Base-by-base conservation (phyloP, 2,113 vertebrate species). In the Calyptomena viridis region DNA sequence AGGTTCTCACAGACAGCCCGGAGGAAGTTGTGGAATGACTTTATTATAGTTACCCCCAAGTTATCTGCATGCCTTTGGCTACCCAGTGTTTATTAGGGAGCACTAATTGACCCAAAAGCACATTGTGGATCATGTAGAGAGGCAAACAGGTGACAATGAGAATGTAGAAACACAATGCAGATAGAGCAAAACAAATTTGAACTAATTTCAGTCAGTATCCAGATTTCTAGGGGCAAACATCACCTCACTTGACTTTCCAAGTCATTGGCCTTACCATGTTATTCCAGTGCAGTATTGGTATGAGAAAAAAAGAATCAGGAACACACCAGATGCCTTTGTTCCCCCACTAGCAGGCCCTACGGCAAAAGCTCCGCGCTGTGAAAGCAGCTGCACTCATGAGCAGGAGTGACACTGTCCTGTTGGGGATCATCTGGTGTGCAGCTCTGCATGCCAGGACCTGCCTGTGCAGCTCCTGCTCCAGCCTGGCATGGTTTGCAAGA, bases 351-450 rank as follows among this genome's bases (percentile, higher is more conserved):
- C 58, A 53, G n/a, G 27, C 33, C 19, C 69, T 62, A 11, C 4
- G 49, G 44, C 23, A 50, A 47, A 39, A 31, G 12, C 27, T 8
- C 30, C 4, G 27, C 49, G 67, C 67, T 86, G 93, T 55, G 52
- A 89, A 44, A 9, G 4, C 63, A 27, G 23, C 44, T 0, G 1
- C 11, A 11, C 21, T 8, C 1, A 2, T 1, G 21, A 39, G 74
- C 33, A 11, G 47, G 28, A 4, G 15, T 2, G 37, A 75, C 0
- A 5, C 35, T 59, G 9, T 37, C 39, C 50, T 14, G 28, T 24
- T 17, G 68, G 73, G 22, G 46, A 58, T 35, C 56, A 40, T 24
- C 27, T 6, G 21, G 31, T 1, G 7, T 3, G 11, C 4, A 1
- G 72, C 40, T 39, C 8, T 1, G 1, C 25, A 2, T 15, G 20